These are phyloP conservation scores for Ammodytes marinus DNA, from an alignment of 2,113 vertebrate genomes.

Conservation along the genomic window DNA sequence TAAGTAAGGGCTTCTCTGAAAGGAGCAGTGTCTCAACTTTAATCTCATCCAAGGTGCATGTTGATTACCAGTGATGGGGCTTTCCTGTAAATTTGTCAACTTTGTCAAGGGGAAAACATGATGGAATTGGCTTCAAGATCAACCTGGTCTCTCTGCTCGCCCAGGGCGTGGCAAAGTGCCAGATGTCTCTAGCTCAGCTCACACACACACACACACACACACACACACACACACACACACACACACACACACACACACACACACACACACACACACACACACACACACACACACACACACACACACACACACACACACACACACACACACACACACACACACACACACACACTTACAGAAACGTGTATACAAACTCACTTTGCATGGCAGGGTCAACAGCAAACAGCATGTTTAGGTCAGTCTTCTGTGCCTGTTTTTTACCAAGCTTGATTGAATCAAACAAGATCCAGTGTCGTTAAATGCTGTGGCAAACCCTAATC, in stretches of 20 bases:
- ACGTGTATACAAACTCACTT: constrained; percentile 24
- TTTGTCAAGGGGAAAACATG: constrained; percentile 73
- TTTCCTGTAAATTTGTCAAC: constrained; percentile 79
- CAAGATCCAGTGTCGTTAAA: constrained; percentile 77
- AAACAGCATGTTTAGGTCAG: constrained; percentile 70
- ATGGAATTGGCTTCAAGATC: constrained; percentile 52
- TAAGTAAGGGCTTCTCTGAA: constrained; percentile 52
- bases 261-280: constrained; percentile 17
- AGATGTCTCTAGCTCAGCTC: constrained; percentile 39
- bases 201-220: constrained; percentile 18
- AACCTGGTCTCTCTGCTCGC: constrained; percentile 57
- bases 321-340: constrained; percentile 15
- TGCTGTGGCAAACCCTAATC: constrained; percentile 79
- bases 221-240: not conserved
- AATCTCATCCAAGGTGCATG: constrained; percentile 71
- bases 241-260: not conserved
- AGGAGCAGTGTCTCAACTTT: constrained; percentile 67
- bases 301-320: constrained; percentile 24
- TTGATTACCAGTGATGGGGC: constrained; percentile 73
- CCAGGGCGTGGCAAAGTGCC: constrained; percentile 52
- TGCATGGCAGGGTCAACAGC: constrained; percentile 43
- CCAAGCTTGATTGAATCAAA: constrained; percentile 80
- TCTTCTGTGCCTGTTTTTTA: constrained; percentile 67
- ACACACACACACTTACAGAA: not conserved
- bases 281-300: constrained; percentile 22